phyloP scores from a whole-genome alignment of 2,888 invertebrate genomes.

The Stenodema calcarata region DNA sequence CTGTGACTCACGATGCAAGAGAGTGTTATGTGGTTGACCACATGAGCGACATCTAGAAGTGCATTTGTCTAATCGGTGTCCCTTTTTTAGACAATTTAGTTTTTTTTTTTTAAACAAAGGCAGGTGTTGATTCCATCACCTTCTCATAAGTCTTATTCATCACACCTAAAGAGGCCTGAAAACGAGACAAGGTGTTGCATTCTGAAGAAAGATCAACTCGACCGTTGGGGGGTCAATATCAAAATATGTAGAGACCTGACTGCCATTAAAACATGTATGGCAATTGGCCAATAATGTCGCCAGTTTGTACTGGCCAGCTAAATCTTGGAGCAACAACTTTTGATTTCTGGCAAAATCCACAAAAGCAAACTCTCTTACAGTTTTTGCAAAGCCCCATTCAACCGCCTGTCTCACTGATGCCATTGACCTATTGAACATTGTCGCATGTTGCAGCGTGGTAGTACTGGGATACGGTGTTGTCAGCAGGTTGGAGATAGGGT shows the following conservation, averaged over 20 bases:
- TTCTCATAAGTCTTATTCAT: too few species aligned
- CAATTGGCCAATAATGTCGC: background rate
- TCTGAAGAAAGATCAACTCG: too few species aligned
- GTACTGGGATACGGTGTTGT: background rate
- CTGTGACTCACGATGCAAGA: background rate
- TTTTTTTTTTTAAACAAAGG: too few species aligned
- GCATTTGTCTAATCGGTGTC: too few species aligned
- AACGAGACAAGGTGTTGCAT: too few species aligned
- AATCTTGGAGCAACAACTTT: background rate
- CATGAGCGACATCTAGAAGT: background rate
- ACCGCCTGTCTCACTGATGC: background rate
- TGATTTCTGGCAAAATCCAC: background rate
- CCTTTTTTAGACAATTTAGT: too few species aligned
- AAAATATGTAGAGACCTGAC: background rate
- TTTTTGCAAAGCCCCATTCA: background rate
- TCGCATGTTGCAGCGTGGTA: background rate
- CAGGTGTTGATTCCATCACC: too few species aligned
- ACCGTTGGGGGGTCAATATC: background rate
- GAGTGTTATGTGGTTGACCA: background rate
- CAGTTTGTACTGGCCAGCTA: background rate
- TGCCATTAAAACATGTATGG: background rate
- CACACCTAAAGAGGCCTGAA: too few species aligned
- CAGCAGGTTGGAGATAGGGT: slow-evolving; percentile 3
- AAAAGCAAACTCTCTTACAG: background rate
- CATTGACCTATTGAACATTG: background rate